Evolutionary conservation across 2,888 invertebrate genomes (phyloP).

Genomic region (Ophioninae sp.): DNA sequence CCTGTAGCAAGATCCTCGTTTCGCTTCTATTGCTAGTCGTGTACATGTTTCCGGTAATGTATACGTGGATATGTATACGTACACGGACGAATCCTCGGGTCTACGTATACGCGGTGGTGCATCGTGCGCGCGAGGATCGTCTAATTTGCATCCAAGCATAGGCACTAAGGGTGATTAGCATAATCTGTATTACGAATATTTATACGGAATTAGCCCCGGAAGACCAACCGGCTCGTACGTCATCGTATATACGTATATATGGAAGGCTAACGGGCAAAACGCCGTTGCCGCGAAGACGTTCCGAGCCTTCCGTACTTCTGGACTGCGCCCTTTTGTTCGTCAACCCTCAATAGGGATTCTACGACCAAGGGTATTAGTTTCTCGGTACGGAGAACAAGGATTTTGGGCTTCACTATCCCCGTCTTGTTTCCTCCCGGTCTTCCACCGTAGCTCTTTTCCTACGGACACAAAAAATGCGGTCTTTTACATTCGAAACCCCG

Average conservation of each 20-base stretch:
- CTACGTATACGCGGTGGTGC: slow-evolving; percentile 26
- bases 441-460: slow-evolving; percentile 11
- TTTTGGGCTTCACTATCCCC: slow-evolving; percentile 57
- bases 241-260: slow-evolving; percentile 66
- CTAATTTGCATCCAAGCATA: slow-evolving; percentile 78
- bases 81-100: slow-evolving; percentile 8
- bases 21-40: slow-evolving; percentile 19
- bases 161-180: slow-evolving; percentile 76
- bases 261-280: neutral
- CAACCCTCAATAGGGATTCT: neutral
- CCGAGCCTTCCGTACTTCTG: neutral
- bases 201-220: slow-evolving; percentile 80
- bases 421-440: slow-evolving; percentile 30
- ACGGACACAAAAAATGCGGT: neutral
- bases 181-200: slow-evolving; percentile 81
- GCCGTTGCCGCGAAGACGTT: neutral
- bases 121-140: slow-evolving; percentile 63
- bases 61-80: slow-evolving; percentile 4
- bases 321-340: slow-evolving; percentile 38
- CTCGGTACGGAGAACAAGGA: slow-evolving; percentile 34
- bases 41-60: slow-evolving; percentile 18
- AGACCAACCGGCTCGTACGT: slow-evolving; percentile 75
- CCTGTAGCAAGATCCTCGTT: slow-evolving; percentile 12
- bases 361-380: slow-evolving; percentile 10
- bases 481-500: slow-evolving; percentile 27